Evolutionary conservation across 2,113 vertebrate genomes (phyloP).

Genomic region (Lophochroa leadbeateri): DNA sequence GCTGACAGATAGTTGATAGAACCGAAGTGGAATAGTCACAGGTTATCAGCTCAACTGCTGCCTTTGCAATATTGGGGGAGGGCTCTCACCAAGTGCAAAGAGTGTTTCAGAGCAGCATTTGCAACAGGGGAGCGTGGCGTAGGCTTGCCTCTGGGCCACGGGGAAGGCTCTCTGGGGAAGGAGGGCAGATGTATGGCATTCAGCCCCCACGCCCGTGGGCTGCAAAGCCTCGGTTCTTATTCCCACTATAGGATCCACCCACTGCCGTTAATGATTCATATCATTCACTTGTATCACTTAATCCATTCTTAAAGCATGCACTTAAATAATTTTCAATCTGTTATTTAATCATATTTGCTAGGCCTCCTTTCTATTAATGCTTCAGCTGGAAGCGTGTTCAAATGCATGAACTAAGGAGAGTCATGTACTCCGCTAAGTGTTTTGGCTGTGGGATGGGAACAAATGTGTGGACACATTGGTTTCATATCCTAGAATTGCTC

Average conservation of each 20-base stretch:
- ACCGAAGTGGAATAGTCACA: neutral
- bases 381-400: neutral
- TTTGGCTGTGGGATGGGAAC: neutral
- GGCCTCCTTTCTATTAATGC: neutral
- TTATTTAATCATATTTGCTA: neutral
- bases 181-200: neutral
- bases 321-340: neutral
- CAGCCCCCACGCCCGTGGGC: neutral
- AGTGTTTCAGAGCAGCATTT: rapidly evolving
- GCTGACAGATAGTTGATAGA: neutral
- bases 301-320: neutral
- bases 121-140: neutral
- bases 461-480: neutral
- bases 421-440: rapidly evolving
- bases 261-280: slow-evolving; percentile 15
- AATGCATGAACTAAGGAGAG: neutral
- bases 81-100: rapidly evolving
- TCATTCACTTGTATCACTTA: neutral
- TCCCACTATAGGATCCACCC: slow-evolving; percentile 16
- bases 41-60: neutral
- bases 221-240: neutral
- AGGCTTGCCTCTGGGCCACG: rapidly evolving
- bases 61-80: neutral
- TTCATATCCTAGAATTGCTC: neutral
- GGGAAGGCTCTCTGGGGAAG: neutral